A percentile compares a stretch with the other conserved stretches of the same genome.
Evolutionary conservation across 2,113 vertebrate genomes (phyloP).

Genomic region (Brienomyrus longianalis): DNA sequence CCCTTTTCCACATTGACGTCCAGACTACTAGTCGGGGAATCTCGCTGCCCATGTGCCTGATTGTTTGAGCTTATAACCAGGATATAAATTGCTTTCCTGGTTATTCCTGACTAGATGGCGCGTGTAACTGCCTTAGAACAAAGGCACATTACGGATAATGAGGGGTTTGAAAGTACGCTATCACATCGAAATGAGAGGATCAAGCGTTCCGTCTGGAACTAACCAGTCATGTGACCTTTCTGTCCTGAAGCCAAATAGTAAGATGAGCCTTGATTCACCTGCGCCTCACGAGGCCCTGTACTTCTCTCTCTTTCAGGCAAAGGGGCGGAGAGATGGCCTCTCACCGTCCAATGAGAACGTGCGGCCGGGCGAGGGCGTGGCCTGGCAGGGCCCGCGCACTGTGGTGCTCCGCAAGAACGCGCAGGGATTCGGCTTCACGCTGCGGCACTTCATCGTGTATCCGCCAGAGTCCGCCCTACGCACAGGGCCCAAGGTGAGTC

Average conservation of each 20-base stretch:
- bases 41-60: not conserved
- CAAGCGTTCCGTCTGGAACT: not conserved
- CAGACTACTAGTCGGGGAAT: not conserved
- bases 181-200: not conserved
- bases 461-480: conserved; percentile 84
- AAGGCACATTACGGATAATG: not conserved
- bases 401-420: conserved; percentile 80
- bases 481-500: conserved; percentile 72
- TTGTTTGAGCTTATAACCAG: not conserved
- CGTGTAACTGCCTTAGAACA: not conserved
- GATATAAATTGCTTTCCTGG: not conserved
- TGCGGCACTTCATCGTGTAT: conserved; percentile 97
- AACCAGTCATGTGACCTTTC: not conserved
- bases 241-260: not conserved
- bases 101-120: conserved; percentile 3
- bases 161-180: not conserved
- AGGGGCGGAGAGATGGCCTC: conserved; percentile 77
- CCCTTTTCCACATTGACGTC: not conserved
- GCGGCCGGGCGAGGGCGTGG: conserved; percentile 63
- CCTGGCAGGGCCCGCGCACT: conserved; percentile 78
- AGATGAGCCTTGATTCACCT: not conserved
- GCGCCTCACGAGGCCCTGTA: not conserved
- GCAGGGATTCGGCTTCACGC: conserved; percentile 91
- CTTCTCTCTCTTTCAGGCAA: conserved; percentile 51
- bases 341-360: conserved; percentile 66